Evolutionary conservation across 2,888 invertebrate species (phyloP), one percentile per base, ranked within the genome.

Genomic region (Drosophila neoperkinsi): DNA sequence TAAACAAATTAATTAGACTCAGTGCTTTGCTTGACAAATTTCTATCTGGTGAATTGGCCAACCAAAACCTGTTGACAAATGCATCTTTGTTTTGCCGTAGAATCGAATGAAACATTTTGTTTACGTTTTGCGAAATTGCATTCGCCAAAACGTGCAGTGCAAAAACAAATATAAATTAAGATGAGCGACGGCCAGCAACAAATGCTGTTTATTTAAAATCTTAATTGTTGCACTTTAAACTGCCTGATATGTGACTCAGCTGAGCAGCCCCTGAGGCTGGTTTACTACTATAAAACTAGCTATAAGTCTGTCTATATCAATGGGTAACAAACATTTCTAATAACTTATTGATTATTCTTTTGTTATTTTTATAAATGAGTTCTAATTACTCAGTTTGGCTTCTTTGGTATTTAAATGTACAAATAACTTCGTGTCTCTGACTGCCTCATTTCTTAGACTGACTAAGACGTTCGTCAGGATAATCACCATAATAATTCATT

Each of bases 1-100:
- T 11, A 52, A 65, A 76, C 61, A 79, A 62, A 74, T 74, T 79
- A 78, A 78, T 78, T 65, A 71, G 79, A 53, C 63, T 25, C 25
- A 38, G 25, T 53, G 1, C 28, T 33, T 30, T 57, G 58, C 31
- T 49, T 28, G 30, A 13, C 33, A 50, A 30, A 30, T 31, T 25
- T 25, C n/a, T 52, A 56, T 60, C 51, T 57, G 11, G 28, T 13
- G 51, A 58, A 49, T 56, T 21, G 28, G 3, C 28, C 36, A 49
- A n/a, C 5, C 13, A 18, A 31, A 60, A 61, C 50, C 71, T 43
- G 66, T 65, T 61, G 60, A 69, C 69, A 43, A 38, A 51, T 55
- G 36, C 67, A 28, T 49, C 28, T 52, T 30, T 18, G 21, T 18
- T 52, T 41, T 41, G n/a, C 34, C 60, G 16, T 56, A 51, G 57